phyloP scores from a whole-genome alignment of 2,888 invertebrate species.

The Xiphydria camelus region DNA sequence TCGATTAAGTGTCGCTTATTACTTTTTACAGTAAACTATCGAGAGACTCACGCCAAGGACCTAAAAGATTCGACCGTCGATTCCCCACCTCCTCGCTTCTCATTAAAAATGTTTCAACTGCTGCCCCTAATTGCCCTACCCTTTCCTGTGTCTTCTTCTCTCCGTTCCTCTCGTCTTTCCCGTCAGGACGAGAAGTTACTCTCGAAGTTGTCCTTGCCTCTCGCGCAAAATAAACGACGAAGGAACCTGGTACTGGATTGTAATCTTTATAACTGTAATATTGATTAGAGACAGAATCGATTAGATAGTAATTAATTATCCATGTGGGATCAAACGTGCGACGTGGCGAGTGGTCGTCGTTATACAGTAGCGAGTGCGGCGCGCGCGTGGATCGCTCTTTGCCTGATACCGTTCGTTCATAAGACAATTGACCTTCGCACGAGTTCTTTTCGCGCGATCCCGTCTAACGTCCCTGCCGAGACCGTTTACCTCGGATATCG shows the following conservation, averaged over 20 bases:
- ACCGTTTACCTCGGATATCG: too few species aligned
- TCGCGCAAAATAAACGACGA: slow-evolving; percentile 11
- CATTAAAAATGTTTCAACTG: too few species aligned
- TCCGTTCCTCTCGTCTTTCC: not conserved
- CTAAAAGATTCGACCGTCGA: not conserved
- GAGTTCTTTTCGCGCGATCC: too few species aligned
- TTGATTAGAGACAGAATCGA: slow-evolving; percentile 31
- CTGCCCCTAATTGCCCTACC: not conserved
- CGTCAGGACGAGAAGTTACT: not conserved
- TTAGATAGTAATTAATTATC: slow-evolving; percentile 41
- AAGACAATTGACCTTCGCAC: too few species aligned
- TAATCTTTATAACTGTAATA: slow-evolving; percentile 30
- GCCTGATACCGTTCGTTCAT: too few species aligned
- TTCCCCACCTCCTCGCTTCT: not conserved
- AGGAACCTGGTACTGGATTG: slow-evolving; percentile 26
- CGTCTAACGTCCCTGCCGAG: too few species aligned
- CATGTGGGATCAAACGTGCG: slow-evolving; percentile 9
- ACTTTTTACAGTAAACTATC: slow-evolving; percentile 1
- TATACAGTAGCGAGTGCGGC: too few species aligned
- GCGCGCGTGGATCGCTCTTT: too few species aligned
- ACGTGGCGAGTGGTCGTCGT: not conserved
- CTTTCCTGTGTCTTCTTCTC: not conserved
- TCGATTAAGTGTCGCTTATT: slow-evolving; percentile 10
- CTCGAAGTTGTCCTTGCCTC: not conserved
- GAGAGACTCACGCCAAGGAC: too few species aligned